Evolutionary conservation across 2,888 invertebrate species (phyloP).

Genomic region (Drosophila histrio): DNA sequence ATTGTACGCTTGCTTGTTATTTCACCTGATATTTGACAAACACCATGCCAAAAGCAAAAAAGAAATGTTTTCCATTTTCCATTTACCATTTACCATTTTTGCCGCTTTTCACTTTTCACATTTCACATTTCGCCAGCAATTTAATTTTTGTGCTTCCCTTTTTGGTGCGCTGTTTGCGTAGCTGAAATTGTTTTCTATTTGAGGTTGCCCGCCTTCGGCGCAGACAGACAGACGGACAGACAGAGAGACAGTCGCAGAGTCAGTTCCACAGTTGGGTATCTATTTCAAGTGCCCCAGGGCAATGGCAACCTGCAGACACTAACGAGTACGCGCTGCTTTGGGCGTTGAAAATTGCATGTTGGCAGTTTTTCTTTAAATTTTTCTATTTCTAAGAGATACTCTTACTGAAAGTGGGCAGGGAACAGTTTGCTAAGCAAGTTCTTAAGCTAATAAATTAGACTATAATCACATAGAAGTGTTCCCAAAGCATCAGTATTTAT

Average conservation of each 20-base stretch:
- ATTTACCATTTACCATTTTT: slow-evolving; percentile 13
- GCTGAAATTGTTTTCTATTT: slow-evolving; percentile 79
- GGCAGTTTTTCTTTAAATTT: slow-evolving; percentile 34
- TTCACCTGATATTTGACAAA: slow-evolving; percentile 36
- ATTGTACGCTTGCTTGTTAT: slow-evolving; percentile 26
- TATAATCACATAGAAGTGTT: not conserved
- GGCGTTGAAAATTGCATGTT: slow-evolving; percentile 63
- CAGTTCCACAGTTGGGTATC: slow-evolving; percentile 54
- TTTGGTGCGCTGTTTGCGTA: slow-evolving; percentile 62
- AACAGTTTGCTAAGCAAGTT: not conserved
- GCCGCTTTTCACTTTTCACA: slow-evolving; percentile 24
- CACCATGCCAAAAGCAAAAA: slow-evolving; percentile 10
- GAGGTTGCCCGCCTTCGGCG: slow-evolving; percentile 57
- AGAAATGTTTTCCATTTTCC: slow-evolving; percentile 25
- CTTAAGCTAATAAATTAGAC: not conserved
- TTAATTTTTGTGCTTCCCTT: slow-evolving; percentile 67
- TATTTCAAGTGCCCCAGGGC: slow-evolving; percentile 57
- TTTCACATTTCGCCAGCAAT: slow-evolving; percentile 58
- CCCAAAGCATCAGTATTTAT: not conserved
- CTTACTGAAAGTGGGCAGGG: not conserved
- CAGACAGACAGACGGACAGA: slow-evolving; percentile 22
- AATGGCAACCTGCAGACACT: slow-evolving; percentile 53
- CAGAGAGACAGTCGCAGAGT: slow-evolving; percentile 29
- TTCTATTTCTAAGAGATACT: not conserved
- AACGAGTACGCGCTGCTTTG: slow-evolving; percentile 62